Evolutionary conservation across 2,797 vertebrate species (phyloP).

Genomic region (Astyanax mexicanus): DNA sequence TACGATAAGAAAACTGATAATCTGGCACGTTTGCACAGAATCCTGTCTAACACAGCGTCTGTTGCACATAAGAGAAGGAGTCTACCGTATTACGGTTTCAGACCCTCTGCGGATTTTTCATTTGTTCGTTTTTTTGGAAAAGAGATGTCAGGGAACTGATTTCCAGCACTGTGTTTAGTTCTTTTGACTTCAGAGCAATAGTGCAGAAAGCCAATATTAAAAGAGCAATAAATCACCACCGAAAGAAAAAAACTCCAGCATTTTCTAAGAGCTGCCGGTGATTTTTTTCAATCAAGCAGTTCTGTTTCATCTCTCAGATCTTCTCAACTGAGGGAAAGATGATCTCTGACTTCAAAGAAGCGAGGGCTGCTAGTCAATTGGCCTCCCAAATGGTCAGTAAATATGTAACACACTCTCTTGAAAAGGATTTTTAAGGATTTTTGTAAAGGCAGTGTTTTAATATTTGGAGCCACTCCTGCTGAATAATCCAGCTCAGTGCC

Average conservation of each 20-base stretch:
- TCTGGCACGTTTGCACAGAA: conserved; percentile 56
- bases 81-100: conserved; percentile 16
- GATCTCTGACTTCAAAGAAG: conserved; percentile 21
- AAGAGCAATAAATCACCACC: conserved; percentile 62
- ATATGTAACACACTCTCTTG: not conserved
- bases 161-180: conserved; percentile 59
- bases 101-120: conserved; percentile 33
- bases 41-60: conserved; percentile 34
- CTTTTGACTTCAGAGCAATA: conserved; percentile 51
- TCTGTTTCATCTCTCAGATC: conserved; percentile 43
- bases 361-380: not conserved
- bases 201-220: conserved; percentile 62
- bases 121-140: conserved; percentile 28
- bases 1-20: conserved; percentile 68
- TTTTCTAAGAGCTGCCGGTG: conserved; percentile 40
- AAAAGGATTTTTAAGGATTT: too few relatives aligned
- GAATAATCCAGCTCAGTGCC: too few relatives aligned
- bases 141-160: conserved; percentile 34
- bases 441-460: too few relatives aligned
- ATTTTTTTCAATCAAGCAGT: conserved; percentile 31
- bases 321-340: conserved; percentile 37
- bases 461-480: too few relatives aligned
- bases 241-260: conserved; percentile 37
- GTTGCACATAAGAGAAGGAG: not conserved
- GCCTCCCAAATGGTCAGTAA: not conserved